Evolutionary conservation across 64 coral and sea anemone genomes (phyloP), one percentile per base, ranked within the genome.

Genomic region (Porites lutea): DNA sequence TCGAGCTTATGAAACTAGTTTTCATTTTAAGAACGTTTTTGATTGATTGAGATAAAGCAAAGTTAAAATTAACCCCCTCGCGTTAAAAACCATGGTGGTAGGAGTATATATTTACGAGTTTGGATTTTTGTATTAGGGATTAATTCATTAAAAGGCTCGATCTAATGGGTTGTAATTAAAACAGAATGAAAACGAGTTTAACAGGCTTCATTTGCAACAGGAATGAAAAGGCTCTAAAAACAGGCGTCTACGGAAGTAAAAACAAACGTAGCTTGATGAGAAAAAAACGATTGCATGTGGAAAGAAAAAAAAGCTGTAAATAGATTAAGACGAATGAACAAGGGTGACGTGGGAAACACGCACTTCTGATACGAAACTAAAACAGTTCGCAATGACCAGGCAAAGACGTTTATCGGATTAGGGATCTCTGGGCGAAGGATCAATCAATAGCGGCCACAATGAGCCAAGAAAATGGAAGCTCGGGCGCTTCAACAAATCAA

Each of bases 401-500:
- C 14, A 76, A 51, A 76, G n/a, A 14, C 16, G 12, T 6, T 7
- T 16, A 2, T 52, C 19, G 45, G 72, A 16, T 48, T 67, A n/a
- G 3, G 69, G 63, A 0, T 51, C 45, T 19, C 52, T 19, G 2
- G 7, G 12, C 43, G 37, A 19, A 74, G 8, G 47, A 10, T 61
- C 2, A 84, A 47, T 84, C 46, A 52, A 19, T 69, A 14, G 61
- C 60, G 16, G 14, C 46, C 2, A 65, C 13, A 15, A 76, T 76
- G 73, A 52, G 46, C 19, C 45, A 13, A 18, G 16, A 51, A 47
- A 8, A 18, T 19, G 11, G 4, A 64, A 62, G 57, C 63, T 62
- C 63, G 0, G 10, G 13, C 78, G 61, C 78, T 63, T 67, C 59
- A 52, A 84, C 61, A 49, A 84, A 84, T 13, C 63, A 52, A 68